phyloP scores from a whole-genome alignment of 2,888 invertebrate genomes.

The Leptinotarsa haldemani region DNA sequence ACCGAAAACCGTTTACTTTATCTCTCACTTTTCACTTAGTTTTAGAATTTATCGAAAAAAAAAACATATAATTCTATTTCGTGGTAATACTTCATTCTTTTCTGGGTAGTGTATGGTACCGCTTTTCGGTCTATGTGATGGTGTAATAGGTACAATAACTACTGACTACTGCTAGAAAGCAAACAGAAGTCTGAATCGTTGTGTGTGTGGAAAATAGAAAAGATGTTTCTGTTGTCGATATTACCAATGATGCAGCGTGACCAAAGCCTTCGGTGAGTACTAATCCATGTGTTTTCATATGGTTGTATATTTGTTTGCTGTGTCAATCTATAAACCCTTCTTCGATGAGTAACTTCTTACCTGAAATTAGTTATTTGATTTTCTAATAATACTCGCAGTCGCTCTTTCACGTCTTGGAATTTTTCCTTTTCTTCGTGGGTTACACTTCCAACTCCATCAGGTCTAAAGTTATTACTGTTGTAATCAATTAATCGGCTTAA shows the following conservation, averaged over 20 bases:
- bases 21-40: no score
- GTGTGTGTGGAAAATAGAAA: conserved; percentile 16
- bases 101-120: no score
- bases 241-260: conserved; percentile 33
- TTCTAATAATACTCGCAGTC: conserved; percentile 91
- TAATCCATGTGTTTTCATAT: conserved; percentile 39
- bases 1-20: no score
- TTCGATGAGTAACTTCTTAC: conserved; percentile 64
- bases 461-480: conserved; percentile 74
- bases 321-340: conserved; percentile 25
- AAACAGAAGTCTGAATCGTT: conserved; percentile 5
- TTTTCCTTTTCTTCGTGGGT: conserved; percentile 98
- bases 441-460: conserved; percentile 98
- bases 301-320: conserved; percentile 29
- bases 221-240: background rate
- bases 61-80: no score
- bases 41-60: no score
- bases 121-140: background rate
- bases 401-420: conserved; percentile 97
- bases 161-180: conserved; percentile 13
- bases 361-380: conserved; percentile 99
- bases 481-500: conserved; percentile 64
- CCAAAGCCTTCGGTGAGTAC: conserved; percentile 22
- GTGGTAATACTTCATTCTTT: no score
- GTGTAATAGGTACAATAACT: background rate